These are phyloP conservation scores for Elephas maximus DNA, from an alignment of 2,113 vertebrate species.

Conservation along the genomic window DNA sequence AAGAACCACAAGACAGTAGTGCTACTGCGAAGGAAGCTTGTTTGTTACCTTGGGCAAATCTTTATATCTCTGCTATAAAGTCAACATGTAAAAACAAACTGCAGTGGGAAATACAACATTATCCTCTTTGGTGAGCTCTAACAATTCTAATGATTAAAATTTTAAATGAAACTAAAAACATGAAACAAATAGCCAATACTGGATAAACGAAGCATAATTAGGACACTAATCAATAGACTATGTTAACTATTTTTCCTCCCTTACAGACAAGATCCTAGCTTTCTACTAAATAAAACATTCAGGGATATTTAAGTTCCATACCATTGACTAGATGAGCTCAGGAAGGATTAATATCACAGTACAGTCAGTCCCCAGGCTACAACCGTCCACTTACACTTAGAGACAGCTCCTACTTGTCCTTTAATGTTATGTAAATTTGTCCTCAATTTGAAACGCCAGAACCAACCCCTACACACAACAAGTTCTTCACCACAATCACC, in stretches of 20 bases:
- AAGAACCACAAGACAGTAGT: neutral
- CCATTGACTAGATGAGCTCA: neutral
- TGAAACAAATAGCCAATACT: neutral
- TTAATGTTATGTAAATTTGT: too few relatives aligned
- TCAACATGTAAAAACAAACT: conserved; percentile 34
- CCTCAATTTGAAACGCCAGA: too few relatives aligned
- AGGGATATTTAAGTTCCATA: neutral
- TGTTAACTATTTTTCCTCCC: neutral
- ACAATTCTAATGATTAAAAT: neutral
- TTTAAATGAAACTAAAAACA: conserved; percentile 35
- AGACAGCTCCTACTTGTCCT: too few relatives aligned
- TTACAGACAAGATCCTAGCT: neutral
- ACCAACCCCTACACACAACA: too few relatives aligned
- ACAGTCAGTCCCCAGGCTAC: too few relatives aligned
- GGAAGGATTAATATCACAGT: neutral
- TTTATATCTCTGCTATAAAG: neutral
- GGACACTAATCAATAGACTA: neutral
- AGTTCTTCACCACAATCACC: too few relatives aligned
- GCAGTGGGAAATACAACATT: neutral
- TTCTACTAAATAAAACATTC: neutral
- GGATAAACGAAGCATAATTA: neutral
- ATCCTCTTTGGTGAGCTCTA: neutral
- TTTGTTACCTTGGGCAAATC: neutral
- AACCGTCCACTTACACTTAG: too few relatives aligned
- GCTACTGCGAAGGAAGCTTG: neutral